Conservation (phyloP, 1,140 invertebrate genomes). For the Trigoniulus corallinus region DNA sequence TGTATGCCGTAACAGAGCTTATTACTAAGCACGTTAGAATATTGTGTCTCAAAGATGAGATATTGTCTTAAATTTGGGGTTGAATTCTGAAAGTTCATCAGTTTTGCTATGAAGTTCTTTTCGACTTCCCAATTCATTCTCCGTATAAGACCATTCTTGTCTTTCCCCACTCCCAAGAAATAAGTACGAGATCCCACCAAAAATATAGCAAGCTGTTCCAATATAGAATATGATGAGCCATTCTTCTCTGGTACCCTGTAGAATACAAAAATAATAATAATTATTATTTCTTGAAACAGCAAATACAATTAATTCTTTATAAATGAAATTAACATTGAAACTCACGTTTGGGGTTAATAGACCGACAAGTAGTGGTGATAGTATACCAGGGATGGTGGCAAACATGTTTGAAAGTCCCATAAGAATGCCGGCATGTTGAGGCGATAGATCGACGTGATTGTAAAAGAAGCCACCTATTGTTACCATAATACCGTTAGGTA, state of each 20-base stretch:
- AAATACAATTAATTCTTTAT: neutral
- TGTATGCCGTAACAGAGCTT: too few relatives aligned
- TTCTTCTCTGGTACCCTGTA: conserved; percentile 19
- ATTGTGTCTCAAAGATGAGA: too few relatives aligned
- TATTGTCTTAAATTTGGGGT: too few relatives aligned
- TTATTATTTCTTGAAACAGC: too few relatives aligned
- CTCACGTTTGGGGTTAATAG: conserved; percentile 16
- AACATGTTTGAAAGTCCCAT: conserved; percentile 25
- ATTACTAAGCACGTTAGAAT: too few relatives aligned
- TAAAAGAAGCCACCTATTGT: conserved; percentile 20
- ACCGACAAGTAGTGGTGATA: conserved; percentile 16
- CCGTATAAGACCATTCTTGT: conserved; percentile 21
- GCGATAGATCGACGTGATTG: conserved; percentile 19
- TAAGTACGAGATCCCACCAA: conserved; percentile 26
- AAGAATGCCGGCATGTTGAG: conserved; percentile 20
- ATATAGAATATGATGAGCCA: conserved; percentile 21
- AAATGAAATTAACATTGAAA: conserved; percentile 3
- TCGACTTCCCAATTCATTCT: too few relatives aligned
- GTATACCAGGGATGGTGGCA: conserved; percentile 21
- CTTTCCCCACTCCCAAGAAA: conserved; percentile 26
- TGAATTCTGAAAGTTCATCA: too few relatives aligned
- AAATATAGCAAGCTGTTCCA: conserved; percentile 16
- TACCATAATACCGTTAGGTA: neutral
- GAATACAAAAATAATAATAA: conserved; percentile 8
- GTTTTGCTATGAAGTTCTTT: too few relatives aligned